phyloP scores from a whole-genome alignment of 2,113 vertebrate species.

The Hemiprocne comata region DNA sequence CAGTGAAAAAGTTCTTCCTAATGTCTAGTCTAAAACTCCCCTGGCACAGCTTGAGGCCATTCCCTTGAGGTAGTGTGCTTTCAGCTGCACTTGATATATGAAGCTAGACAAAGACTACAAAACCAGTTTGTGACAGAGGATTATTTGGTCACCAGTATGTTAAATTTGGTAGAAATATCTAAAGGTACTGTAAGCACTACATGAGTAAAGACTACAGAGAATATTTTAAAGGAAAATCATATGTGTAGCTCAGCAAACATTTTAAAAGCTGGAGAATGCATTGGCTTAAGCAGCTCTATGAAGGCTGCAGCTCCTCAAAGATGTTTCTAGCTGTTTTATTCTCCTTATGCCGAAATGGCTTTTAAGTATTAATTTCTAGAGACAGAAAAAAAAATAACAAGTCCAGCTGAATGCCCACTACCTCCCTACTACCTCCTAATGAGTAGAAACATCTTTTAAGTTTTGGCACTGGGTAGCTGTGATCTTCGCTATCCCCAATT shows the following conservation, averaged over 20 bases:
- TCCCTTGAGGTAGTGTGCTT: no score
- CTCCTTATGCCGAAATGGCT: background rate
- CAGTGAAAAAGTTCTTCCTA: no score
- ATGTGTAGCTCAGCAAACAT: background rate
- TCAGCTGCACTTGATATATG: no score
- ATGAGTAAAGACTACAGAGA: background rate
- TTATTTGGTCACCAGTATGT: background rate
- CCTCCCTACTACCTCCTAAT: background rate
- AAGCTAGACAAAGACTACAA: background rate
- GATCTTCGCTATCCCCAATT: background rate
- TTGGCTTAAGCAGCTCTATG: background rate
- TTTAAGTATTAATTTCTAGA: background rate
- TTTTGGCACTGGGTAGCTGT: background rate
- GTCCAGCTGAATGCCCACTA: background rate
- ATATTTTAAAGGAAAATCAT: background rate
- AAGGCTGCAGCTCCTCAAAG: background rate
- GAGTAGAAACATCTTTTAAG: background rate
- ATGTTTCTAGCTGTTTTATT: background rate
- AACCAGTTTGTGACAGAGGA: background rate
- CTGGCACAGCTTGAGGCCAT: no score
- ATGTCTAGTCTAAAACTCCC: no score
- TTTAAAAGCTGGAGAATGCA: background rate
- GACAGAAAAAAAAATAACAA: background rate
- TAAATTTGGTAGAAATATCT: background rate
- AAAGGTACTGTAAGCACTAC: background rate